Evolutionary conservation across 2,888 invertebrate species (phyloP), one percentile per base, ranked within the genome.

Genomic region (Silvanus unidentatus): DNA sequence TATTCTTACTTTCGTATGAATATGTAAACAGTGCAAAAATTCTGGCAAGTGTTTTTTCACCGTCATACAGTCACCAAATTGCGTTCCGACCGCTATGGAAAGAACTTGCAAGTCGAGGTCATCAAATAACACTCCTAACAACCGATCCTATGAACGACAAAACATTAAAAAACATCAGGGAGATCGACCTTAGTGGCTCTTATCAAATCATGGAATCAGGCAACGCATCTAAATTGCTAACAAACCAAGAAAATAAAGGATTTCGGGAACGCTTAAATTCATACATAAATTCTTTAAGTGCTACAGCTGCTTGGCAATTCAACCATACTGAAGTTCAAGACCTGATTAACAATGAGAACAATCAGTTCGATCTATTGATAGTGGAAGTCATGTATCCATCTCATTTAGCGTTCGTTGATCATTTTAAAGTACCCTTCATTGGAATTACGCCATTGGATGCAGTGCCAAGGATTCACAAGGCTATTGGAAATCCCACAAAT

Each of bases 361-460:
- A 45, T 42, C 14, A 37, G 16, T 45, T 45, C 15, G 45, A 45
- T 41, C 6, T 45, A 10, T 29, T 40, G 11, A 38, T 45, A 16
- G 22, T 45, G 32, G 45, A 45, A 28, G 37, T 49, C 15, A 38
- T 54, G 12, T 48, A 47, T 35, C 59, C 62, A 1, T 45, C 53
- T 2, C 49, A 55, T 40, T 44, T 53, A 4, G 62, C 56, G 9
- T 63, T 65, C 45, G 48, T 50, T 5, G 50, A 60, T 36, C 47
- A 55, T 16, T 65, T 65, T 40, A 58, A 59, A 2, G 57, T 54
- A 42, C 66, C 66, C 0, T 52, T 60, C 11, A 59, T 67, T 37
- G 64, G 60, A 1, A 43, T 67, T 1, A 43, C 51, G 12, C 59
- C 64, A 5, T 28, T 63, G 34, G 64, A 61, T 42, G 49, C 48